These are phyloP conservation scores for Zapus hudsonius DNA, from an alignment of 2,113 vertebrate genomes.

Conservation along the genomic window DNA sequence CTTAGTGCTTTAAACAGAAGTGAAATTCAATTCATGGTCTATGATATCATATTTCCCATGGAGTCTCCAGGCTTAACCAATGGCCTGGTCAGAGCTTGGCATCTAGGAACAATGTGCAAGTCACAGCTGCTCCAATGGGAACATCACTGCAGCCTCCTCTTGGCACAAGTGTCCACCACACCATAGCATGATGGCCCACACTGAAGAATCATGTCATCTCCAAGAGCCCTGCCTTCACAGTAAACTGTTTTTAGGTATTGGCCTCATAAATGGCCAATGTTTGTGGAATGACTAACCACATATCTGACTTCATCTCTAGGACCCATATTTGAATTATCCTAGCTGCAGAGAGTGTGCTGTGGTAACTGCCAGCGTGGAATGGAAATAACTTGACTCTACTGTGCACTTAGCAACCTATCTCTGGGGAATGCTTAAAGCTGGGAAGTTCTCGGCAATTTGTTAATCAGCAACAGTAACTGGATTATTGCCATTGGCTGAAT, in stretches of 20 bases:
- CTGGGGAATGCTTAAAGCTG: neutral
- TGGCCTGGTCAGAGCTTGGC: neutral
- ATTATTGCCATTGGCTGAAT: neutral
- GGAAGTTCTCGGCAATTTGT: neutral
- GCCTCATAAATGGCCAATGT: neutral
- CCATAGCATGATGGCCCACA: no score
- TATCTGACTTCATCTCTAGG: neutral
- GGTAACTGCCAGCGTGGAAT: neutral
- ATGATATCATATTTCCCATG: neutral
- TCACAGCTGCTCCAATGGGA: neutral
- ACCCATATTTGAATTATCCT: neutral
- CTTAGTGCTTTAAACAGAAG: neutral
- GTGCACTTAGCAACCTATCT: neutral
- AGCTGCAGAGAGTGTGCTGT: neutral
- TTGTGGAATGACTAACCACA: neutral
- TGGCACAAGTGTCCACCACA: neutral
- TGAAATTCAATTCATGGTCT: neutral
- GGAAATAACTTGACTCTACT: neutral
- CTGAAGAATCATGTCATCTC: neutral
- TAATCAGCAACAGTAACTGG: neutral
- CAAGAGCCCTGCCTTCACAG: neutral
- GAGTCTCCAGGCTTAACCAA: neutral
- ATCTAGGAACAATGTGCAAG: neutral
- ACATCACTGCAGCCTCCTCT: neutral
- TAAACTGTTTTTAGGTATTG: neutral